phyloP scores from a whole-genome alignment of 2,797 vertebrate species.

The Semaprochilodus insignis region DNA sequence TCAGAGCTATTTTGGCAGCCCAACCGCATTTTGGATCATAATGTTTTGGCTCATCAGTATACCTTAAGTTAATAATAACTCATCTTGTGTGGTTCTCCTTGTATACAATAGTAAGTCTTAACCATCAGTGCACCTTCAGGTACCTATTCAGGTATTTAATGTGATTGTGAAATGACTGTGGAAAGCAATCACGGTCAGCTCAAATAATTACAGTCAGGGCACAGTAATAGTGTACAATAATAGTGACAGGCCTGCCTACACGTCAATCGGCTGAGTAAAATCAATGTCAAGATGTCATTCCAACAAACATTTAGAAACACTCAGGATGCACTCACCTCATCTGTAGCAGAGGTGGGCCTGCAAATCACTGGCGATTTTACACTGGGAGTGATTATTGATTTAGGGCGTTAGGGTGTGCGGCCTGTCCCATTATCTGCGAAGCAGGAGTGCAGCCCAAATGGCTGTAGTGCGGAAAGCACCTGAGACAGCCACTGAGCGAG shows the following conservation, averaged over 20 bases:
- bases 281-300: not conserved
- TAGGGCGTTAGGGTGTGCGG: not conserved
- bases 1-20: too few species aligned
- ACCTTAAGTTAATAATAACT: too few species aligned
- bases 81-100: too few species aligned
- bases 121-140: too few species aligned
- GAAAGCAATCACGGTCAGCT: too few species aligned
- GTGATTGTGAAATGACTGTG: too few species aligned
- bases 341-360: not conserved
- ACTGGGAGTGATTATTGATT: constrained; percentile 6
- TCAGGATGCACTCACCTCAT: not conserved
- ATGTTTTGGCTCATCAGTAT: too few species aligned
- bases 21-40: too few species aligned
- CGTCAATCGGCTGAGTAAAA: not conserved
- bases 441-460: not conserved
- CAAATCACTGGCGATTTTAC: not conserved
- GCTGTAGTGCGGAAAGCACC: not conserved
- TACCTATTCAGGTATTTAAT: too few species aligned
- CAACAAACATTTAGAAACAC: constrained; percentile 1
- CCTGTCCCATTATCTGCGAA: constrained; percentile 4
- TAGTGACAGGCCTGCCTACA: too few species aligned
- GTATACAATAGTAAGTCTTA: too few species aligned
- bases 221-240: too few species aligned
- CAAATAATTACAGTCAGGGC: not conserved
- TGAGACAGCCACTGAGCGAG: not conserved